phyloP scores from a whole-genome alignment of 2,797 vertebrate genomes.

The Spinibarbus caldwelli region DNA sequence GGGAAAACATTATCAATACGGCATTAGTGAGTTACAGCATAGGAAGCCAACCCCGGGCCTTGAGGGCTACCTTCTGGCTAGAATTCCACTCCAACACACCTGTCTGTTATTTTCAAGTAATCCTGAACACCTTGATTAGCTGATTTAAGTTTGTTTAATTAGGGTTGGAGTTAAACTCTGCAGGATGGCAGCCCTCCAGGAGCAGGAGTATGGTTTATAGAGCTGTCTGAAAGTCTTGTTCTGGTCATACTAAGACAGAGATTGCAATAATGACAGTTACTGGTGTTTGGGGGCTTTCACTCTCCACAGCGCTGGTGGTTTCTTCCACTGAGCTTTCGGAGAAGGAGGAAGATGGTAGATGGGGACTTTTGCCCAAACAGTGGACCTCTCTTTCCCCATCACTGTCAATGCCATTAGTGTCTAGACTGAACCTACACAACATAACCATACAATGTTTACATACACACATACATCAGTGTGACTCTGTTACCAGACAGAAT shows the following conservation, averaged over 20 bases:
- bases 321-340: conserved; percentile 63
- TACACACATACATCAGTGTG: neutral
- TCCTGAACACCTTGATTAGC: neutral
- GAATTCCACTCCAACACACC: neutral
- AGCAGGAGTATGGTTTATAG: neutral
- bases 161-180: neutral
- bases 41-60: neutral
- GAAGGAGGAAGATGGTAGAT: conserved; percentile 33
- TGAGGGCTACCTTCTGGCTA: neutral
- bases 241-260: neutral
- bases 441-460: conserved; percentile 13
- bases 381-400: conserved; percentile 78
- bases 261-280: conserved; percentile 26
- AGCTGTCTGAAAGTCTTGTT: neutral
- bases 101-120: neutral
- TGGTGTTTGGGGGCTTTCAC: conserved; percentile 23
- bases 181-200: neutral
- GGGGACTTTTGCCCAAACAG: conserved; percentile 59
- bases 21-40: neutral
- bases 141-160: neutral
- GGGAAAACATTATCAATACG: neutral
- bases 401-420: conserved; percentile 76
- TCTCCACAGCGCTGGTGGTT: conserved; percentile 41
- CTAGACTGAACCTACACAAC: conserved; percentile 83
- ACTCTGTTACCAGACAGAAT: neutral